Conservation (phyloP, 2,797 vertebrate genomes). For the Bucorvus abyssinicus region DNA sequence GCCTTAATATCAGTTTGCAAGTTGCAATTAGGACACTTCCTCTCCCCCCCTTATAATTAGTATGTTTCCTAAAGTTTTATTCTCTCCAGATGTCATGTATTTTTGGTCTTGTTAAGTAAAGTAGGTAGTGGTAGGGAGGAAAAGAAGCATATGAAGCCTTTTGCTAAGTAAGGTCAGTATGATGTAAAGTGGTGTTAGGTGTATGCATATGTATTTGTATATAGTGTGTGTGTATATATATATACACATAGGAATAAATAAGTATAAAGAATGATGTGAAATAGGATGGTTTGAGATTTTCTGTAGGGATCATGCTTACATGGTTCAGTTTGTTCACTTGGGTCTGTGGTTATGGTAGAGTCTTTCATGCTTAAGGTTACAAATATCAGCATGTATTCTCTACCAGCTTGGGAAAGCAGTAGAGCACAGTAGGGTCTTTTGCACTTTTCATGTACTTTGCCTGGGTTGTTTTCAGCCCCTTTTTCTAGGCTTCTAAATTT, state of each 20-base stretch:
- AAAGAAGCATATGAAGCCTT: background rate
- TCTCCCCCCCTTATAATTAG: background rate
- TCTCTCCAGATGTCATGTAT: background rate
- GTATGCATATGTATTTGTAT: background rate
- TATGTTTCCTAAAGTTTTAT: background rate
- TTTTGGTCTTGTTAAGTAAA: background rate
- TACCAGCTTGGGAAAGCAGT: background rate
- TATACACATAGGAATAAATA: background rate
- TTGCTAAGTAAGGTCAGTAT: background rate
- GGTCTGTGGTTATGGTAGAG: background rate
- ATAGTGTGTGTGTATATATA: background rate
- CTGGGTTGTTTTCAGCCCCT: background rate
- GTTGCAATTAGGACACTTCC: background rate
- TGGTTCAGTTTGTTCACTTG: background rate
- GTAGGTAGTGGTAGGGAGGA: background rate
- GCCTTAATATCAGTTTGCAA: background rate
- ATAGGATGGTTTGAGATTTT: background rate
- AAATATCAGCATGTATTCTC: accelerated
- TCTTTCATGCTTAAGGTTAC: background rate
- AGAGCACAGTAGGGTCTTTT: background rate
- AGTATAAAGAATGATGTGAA: background rate
- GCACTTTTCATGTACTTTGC: background rate
- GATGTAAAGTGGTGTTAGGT: background rate
- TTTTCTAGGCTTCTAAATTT: background rate
- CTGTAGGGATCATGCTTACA: background rate